A percentile compares a stretch with the other conserved stretches of the same genome.
Evolutionary conservation across 2,113 vertebrate genomes (phyloP).

Genomic region (Stigmatopora argus): DNA sequence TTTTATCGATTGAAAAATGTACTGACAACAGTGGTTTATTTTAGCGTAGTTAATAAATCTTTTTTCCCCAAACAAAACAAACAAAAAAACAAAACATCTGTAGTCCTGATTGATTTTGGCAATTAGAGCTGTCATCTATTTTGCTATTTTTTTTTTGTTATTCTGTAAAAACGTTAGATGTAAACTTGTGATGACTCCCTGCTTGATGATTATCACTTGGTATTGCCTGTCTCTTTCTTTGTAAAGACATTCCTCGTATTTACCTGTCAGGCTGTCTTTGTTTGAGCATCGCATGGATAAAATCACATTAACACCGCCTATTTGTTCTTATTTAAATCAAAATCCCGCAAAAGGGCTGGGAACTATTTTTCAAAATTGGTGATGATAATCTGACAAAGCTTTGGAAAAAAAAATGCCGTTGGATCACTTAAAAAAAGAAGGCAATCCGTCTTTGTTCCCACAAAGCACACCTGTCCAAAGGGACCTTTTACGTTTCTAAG

Average conservation of each 20-base stretch:
- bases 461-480: conserved; percentile 43
- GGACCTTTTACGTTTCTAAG: conserved; percentile 40
- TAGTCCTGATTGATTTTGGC: too few relatives aligned
- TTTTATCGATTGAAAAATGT: too few relatives aligned
- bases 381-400: conserved; percentile 26
- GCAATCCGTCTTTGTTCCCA: conserved; percentile 6
- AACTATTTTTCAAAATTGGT: conserved; percentile 2
- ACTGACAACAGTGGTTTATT: too few relatives aligned
- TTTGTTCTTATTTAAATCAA: neutral
- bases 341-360: neutral
- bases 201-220: neutral
- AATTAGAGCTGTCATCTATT: too few relatives aligned
- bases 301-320: conserved; percentile 22
- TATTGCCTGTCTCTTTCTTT: neutral
- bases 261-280: neutral
- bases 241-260: neutral
- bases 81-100: too few relatives aligned
- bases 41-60: too few relatives aligned
- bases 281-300: neutral
- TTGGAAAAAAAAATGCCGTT: neutral
- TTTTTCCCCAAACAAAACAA: too few relatives aligned
- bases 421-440: conserved; percentile 8
- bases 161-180: neutral
- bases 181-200: neutral
- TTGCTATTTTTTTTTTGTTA: neutral